phyloP scores from a whole-genome alignment of 2,888 invertebrate genomes.

The Cinara cedri region DNA sequence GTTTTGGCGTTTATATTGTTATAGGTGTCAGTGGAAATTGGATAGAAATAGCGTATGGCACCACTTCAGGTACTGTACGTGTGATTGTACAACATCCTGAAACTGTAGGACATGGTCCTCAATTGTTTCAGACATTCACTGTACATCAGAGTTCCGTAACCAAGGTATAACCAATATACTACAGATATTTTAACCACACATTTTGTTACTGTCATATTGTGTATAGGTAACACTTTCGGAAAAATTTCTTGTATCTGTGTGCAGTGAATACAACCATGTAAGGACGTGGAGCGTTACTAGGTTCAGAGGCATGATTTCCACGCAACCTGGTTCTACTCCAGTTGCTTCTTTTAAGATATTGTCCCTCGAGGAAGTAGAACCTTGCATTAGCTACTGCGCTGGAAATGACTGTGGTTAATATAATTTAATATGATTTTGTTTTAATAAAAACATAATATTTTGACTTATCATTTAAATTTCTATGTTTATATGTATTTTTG shows the following conservation, averaged over 20 bases:
- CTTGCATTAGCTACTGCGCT: conserved; percentile 69
- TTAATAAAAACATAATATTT: neutral
- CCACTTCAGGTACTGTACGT: conserved; percentile 90
- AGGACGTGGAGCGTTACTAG: conserved; percentile 96
- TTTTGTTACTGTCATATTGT: neutral
- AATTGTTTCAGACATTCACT: conserved; percentile 96
- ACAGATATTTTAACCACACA: neutral
- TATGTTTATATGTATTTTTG: neutral
- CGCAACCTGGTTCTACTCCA: conserved; percentile 97
- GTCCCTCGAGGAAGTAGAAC: conserved; percentile 77
- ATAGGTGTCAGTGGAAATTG: conserved; percentile 95
- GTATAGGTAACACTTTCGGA: conserved; percentile 87
- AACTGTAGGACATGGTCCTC: conserved; percentile 97
- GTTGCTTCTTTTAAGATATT: conserved; percentile 96
- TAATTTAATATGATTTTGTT: neutral
- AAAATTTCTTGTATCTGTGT: conserved; percentile 93
- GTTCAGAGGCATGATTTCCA: conserved; percentile 97
- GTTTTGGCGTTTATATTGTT: conserved; percentile 55
- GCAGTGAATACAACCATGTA: conserved; percentile 97
- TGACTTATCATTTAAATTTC: neutral
- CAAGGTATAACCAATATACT: conserved; percentile 69
- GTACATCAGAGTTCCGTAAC: conserved; percentile 96
- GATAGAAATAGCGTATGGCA: conserved; percentile 99
- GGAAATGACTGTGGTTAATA: conserved; percentile 73
- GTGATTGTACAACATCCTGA: conserved; percentile 99